Evolutionary conservation across 2,888 invertebrate species (phyloP).

Genomic region (Yponomeuta sedellus): DNA sequence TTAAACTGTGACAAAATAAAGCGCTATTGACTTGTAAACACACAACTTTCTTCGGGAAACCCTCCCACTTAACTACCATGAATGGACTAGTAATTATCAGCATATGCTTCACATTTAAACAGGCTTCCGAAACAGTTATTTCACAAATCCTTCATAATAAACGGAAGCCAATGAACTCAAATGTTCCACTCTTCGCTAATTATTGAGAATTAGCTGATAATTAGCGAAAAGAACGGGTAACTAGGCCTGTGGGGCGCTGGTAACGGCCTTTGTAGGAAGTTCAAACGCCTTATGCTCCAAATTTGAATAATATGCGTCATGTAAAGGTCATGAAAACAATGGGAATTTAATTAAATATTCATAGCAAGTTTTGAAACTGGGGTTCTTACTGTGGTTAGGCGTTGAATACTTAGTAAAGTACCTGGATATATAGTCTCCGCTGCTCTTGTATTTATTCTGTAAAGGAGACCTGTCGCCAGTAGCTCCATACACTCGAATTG

Average conservation of each 20-base stretch:
- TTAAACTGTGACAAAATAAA: too few species aligned
- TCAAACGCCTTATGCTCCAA: slow-evolving; percentile 58
- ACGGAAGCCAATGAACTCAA: background rate
- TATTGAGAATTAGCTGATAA: slow-evolving; percentile 39
- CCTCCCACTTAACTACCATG: background rate
- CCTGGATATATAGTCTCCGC: slow-evolving; percentile 60
- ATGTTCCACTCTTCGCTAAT: slow-evolving; percentile 23
- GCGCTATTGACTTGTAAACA: background rate
- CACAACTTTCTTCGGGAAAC: background rate
- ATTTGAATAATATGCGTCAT: slow-evolving; percentile 47
- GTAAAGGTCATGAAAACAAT: slow-evolving; percentile 55
- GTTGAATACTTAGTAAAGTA: slow-evolving; percentile 25
- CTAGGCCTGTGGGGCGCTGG: slow-evolving; percentile 28
- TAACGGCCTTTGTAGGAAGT: slow-evolving; percentile 35
- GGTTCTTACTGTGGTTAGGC: background rate
- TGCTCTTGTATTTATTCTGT: slow-evolving; percentile 33
- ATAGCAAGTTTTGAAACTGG: background rate
- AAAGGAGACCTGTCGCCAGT: slow-evolving; percentile 80
- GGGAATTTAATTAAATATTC: background rate
- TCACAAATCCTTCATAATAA: background rate
- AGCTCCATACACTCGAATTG: slow-evolving; percentile 87
- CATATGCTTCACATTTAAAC: background rate
- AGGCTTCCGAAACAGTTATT: background rate
- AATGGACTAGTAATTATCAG: background rate
- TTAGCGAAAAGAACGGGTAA: slow-evolving; percentile 33